Conservation (phyloP, 23 tunicate genomes). For the Ciona savignyi region DNA sequence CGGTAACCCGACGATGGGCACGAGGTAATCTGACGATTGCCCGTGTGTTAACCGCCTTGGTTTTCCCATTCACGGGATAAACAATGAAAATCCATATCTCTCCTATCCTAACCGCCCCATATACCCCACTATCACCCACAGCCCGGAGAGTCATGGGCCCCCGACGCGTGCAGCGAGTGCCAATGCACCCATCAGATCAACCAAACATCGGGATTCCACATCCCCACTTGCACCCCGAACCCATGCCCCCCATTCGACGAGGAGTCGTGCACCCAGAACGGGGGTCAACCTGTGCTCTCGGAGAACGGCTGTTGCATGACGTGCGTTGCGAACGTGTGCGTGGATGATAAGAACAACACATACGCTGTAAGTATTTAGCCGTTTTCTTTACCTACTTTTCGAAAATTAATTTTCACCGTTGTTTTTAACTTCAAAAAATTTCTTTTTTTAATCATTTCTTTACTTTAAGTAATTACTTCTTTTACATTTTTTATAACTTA, state of each 20-base stretch:
- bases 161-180: conserved; percentile 56
- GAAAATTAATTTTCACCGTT: no score
- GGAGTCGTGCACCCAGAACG: conserved; percentile 22
- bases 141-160: conserved; percentile 58
- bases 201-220: conserved; percentile 61
- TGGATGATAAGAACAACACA: conserved; percentile 51
- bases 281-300: conserved; percentile 60
- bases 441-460: no score
- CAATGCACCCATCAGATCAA: conserved; percentile 30
- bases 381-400: neutral
- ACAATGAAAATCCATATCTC: no score
- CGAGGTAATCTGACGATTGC: no score
- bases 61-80: no score
- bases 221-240: conserved; percentile 28
- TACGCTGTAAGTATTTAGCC: conserved; percentile 25
- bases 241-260: conserved; percentile 64
- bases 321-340: conserved; percentile 63
- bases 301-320: conserved; percentile 84
- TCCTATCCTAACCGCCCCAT: no score
- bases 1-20: no score
- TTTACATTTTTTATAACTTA: neutral
- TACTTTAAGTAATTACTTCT: no score
- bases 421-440: no score
- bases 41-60: no score
- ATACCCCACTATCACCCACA: no score